Evolutionary conservation across 2,113 vertebrate species (phyloP).

Genomic region (Poicephalus gulielmi): DNA sequence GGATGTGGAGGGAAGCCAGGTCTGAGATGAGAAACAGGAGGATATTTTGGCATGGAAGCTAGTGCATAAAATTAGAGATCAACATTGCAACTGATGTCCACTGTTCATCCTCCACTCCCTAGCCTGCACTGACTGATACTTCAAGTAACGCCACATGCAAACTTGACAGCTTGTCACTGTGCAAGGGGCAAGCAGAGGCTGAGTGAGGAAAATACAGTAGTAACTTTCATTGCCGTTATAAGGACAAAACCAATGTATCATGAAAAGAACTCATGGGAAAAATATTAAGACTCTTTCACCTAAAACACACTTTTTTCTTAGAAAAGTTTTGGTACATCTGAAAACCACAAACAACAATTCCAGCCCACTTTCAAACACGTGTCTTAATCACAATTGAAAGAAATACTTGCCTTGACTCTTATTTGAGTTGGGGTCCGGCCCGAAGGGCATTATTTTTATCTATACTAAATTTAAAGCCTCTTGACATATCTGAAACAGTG

Average conservation of each 20-base stretch:
- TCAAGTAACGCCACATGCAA: neutral
- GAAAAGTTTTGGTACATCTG: neutral
- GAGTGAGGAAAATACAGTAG: neutral
- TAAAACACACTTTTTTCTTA: accelerated
- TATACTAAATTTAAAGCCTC: neutral
- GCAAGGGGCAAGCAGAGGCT: neutral
- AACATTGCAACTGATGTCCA: neutral
- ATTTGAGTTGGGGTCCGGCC: accelerated
- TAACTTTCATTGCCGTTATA: neutral
- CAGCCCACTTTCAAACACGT: neutral
- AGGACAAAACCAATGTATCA: neutral
- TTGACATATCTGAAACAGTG: neutral
- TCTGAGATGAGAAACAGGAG: neutral
- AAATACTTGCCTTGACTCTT: neutral
- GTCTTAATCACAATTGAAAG: neutral
- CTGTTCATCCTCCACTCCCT: neutral
- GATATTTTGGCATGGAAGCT: neutral
- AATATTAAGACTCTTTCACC: neutral
- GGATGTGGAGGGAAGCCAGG: neutral
- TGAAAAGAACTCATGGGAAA: neutral
- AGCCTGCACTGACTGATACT: neutral
- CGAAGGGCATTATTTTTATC: neutral
- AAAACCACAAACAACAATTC: neutral
- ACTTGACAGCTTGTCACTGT: neutral
- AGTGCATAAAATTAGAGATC: neutral